A percentile compares a stretch with the other conserved stretches of the same genome.
Evolutionary conservation across 2,113 vertebrate genomes (phyloP).

Genomic region (Ceyx melanurus): DNA sequence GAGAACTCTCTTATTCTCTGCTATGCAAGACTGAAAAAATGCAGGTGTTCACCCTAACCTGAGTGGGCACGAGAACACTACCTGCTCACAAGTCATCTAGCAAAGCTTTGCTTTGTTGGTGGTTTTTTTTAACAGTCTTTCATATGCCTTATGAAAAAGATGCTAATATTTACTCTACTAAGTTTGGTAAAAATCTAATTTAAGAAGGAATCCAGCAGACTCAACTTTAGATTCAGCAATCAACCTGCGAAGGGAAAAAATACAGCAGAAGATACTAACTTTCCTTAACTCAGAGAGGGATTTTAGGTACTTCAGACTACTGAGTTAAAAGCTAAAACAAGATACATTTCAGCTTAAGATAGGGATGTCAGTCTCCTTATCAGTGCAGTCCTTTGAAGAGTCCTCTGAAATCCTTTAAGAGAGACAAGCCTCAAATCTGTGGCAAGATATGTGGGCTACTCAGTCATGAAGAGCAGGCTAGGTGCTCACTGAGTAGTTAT

Average conservation of each 20-base stretch:
- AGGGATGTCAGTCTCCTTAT: conserved; percentile 42
- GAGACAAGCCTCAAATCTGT: not conserved
- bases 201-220: not conserved
- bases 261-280: not conserved
- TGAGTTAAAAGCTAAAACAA: conserved; percentile 34
- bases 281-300: not conserved
- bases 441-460: conserved; percentile 14
- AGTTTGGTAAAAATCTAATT: not conserved
- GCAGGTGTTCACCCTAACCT: not conserved
- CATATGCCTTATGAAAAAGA: not conserved
- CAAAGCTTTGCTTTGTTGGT: not conserved
- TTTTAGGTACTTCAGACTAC: not conserved
- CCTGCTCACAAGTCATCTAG: not conserved
- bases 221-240: not conserved
- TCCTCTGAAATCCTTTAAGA: conserved; percentile 1
- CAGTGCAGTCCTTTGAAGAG: not conserved
- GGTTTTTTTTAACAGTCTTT: not conserved
- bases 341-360: conserved; percentile 16
- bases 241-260: not conserved
- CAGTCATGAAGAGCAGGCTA: not conserved
- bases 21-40: not conserved
- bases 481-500: not conserved
- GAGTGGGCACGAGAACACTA: fast-evolving
- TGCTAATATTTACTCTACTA: not conserved
- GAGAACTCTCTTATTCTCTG: not conserved